A percentile compares a stretch with the other conserved stretches of the same genome.
phyloP scores from a whole-genome alignment of 1,140 invertebrate species.

The Schlechtendalia chinensis region DNA sequence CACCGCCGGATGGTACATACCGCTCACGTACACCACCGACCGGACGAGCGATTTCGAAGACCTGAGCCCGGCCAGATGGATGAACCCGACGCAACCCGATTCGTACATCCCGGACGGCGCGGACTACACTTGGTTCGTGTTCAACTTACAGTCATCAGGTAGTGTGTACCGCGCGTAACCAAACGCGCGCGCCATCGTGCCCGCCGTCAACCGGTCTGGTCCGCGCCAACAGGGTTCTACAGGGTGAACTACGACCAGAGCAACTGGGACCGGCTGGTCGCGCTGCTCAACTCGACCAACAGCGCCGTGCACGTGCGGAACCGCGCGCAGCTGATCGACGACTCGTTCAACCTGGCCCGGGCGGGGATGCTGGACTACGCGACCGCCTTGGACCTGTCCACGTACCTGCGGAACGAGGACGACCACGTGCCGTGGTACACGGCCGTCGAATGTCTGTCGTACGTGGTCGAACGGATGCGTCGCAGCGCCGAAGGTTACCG shows the following conservation, averaged over 20 bases:
- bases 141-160: constrained; percentile 45
- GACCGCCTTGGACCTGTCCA: constrained; percentile 70
- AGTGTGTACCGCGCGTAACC: too few species aligned
- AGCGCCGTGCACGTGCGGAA: constrained; percentile 67
- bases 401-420: constrained; percentile 59
- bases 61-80: neutral
- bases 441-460: constrained; percentile 52
- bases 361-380: constrained; percentile 65
- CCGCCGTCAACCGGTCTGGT: too few species aligned
- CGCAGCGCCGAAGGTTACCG: constrained; percentile 8
- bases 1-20: constrained; percentile 23
- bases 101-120: too few species aligned
- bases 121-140: constrained; percentile 20
- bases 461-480: constrained; percentile 32
- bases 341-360: constrained; percentile 79
- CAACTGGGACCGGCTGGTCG: constrained; percentile 66
- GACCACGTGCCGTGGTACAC: constrained; percentile 62
- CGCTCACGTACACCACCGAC: constrained; percentile 10
- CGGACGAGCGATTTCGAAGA: neutral
- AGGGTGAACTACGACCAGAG: constrained; percentile 71
- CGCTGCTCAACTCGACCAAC: constrained; percentile 51
- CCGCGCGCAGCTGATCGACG: constrained; percentile 83
- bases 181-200: too few species aligned
- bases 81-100: neutral
- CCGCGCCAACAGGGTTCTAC: constrained; percentile 64